Evolutionary conservation across 2,888 invertebrate species (phyloP), one percentile per base, ranked within the genome.

Genomic region (Psylliodes chrysocephalus): DNA sequence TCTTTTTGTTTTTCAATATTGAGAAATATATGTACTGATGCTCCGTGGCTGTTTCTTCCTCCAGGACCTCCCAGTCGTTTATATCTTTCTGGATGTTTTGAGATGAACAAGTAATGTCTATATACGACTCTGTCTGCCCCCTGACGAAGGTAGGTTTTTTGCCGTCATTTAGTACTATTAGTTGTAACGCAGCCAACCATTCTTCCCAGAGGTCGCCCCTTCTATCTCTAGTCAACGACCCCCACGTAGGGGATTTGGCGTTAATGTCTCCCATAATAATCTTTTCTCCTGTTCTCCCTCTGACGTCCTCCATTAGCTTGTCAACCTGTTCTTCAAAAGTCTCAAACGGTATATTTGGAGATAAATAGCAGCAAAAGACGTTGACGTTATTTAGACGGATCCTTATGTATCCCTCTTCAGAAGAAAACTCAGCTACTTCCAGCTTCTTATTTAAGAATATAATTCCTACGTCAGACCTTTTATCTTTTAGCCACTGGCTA

Each of bases 231-330:
- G 5, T 3, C 6, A 30, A 12, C 8, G 51, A 19, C 0, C 51
- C 51, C 51, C 28, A 51, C 14, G 5, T n/a, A 12, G 51, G 30
- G 2, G 14, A 51, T 33, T 51, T 51, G 5, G 30, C 51, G 7
- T 44, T 44, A 1, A 44, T n/a, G 6, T 44, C 44, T 1, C 44
- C 44, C 3, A 14, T 4, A 1, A 51, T 33, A n/a, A 51, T 51
- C n/a, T 14, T 49, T 49, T 49, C 25, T 3, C 49, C 49, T 15
- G 6, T 6, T 28, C 3, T 49, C n/a, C 30, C 49, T n/a, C 49
- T n/a, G 5, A 2, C 12, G 6, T 28, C 14, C 1, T 14, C 8
- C 28, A 49, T 49, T 25, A 49, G 25, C 4, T 1, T 15, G 10
- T 49, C 49, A 1, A 49, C 30, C n/a, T 1, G 1, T 30, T 15